phyloP scores from a whole-genome alignment of 2,113 vertebrate genomes.

The Enhydra lutris region DNA sequence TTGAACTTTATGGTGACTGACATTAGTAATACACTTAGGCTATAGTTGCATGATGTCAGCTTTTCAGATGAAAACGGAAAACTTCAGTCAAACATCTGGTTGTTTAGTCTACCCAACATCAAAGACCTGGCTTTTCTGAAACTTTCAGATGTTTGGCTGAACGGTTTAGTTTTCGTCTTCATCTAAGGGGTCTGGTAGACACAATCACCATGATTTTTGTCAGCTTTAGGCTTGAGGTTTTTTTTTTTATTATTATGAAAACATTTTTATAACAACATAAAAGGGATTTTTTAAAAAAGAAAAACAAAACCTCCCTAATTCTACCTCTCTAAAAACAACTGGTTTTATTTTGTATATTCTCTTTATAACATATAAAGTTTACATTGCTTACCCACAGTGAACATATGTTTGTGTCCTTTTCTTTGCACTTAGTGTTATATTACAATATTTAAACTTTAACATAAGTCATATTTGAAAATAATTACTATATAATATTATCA shows the following conservation, averaged over 20 bases:
- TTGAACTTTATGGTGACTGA: slow-evolving; percentile 17
- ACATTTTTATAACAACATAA: slow-evolving; percentile 60
- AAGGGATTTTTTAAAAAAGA: slow-evolving; percentile 17
- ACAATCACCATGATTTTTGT: slow-evolving; percentile 61
- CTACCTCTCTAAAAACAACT: slow-evolving; percentile 38
- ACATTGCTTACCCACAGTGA: neutral
- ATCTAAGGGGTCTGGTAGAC: slow-evolving; percentile 32
- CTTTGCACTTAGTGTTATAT: neutral
- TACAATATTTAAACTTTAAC: slow-evolving; percentile 35
- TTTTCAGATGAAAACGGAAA: slow-evolving; percentile 55
- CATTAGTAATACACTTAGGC: slow-evolving; percentile 16
- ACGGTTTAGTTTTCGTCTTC: slow-evolving; percentile 49
- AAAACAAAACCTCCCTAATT: slow-evolving; percentile 24
- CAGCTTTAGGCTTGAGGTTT: slow-evolving; percentile 41
- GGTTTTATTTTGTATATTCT: slow-evolving; percentile 16
- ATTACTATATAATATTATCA: slow-evolving; percentile 11
- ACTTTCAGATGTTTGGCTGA: slow-evolving; percentile 58
- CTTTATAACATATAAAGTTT: slow-evolving; percentile 31
- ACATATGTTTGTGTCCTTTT: neutral
- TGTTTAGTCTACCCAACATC: slow-evolving; percentile 71
- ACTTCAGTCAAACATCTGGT: slow-evolving; percentile 63
- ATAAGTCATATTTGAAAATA: slow-evolving; percentile 44
- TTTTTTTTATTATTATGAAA: slow-evolving; percentile 57
- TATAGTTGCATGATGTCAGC: slow-evolving; percentile 51
- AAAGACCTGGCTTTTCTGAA: slow-evolving; percentile 55